Conservation (phyloP, 1,140 invertebrate species). For the Lepidurus apus region DNA sequence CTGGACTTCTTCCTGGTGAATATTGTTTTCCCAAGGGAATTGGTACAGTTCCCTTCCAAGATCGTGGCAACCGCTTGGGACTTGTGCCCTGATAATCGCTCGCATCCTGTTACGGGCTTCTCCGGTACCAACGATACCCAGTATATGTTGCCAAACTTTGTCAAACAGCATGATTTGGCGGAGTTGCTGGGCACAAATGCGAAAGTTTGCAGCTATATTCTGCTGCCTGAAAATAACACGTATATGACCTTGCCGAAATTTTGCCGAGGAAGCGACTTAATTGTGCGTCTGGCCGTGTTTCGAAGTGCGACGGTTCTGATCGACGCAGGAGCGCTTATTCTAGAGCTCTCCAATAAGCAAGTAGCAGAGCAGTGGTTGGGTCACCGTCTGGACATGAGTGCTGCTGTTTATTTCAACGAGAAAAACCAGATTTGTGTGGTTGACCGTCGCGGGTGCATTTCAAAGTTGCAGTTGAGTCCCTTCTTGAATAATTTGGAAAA, state of each 20-base stretch:
- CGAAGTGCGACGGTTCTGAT: conserved; percentile 32
- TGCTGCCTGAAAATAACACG: conserved; percentile 31
- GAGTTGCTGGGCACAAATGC: conserved; percentile 34
- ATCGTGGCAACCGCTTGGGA: conserved; percentile 35
- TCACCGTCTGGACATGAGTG: conserved; percentile 28
- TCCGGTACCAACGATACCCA: conserved; percentile 37
- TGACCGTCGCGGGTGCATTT: background rate
- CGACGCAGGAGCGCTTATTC: conserved; percentile 37
- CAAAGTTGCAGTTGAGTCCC: conserved; percentile 32
- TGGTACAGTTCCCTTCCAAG: conserved; percentile 36
- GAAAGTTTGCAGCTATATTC: conserved; percentile 31
- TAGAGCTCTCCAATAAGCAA: conserved; percentile 35
- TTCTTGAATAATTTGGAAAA: conserved; percentile 30
- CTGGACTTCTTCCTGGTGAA: conserved; percentile 35
- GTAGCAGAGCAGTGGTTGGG: conserved; percentile 36
- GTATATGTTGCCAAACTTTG: conserved; percentile 33
- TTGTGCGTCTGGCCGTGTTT: background rate
- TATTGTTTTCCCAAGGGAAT: conserved; percentile 34
- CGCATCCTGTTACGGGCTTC: conserved; percentile 34
- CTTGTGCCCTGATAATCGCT: conserved; percentile 25
- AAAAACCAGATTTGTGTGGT: conserved; percentile 35
- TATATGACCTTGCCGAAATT: background rate
- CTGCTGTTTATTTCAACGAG: conserved; percentile 36
- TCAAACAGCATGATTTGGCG: conserved; percentile 32
- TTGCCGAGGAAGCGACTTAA: background rate